phyloP scores from a whole-genome alignment of 1,140 invertebrate species.

The Brachionus calyciflorus region DNA sequence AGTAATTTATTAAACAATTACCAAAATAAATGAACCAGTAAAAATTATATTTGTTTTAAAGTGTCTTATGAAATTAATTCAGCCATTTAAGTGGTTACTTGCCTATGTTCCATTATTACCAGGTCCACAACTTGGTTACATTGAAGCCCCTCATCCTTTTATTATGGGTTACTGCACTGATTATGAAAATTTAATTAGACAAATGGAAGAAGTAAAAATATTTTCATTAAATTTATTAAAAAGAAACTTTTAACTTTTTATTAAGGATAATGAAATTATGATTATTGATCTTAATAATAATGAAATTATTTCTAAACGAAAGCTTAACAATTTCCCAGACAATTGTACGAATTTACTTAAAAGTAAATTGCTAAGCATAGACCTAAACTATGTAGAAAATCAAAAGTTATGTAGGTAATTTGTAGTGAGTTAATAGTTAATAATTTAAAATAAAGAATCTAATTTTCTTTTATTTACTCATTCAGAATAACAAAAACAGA shows the following conservation, averaged over 20 bases:
- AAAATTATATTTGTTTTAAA: background rate
- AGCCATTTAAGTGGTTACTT: slow-evolving; percentile 42
- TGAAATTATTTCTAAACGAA: background rate
- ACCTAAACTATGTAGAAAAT: background rate
- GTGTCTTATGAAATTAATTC: slow-evolving; percentile 41
- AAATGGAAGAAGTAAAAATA: background rate
- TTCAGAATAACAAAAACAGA: background rate
- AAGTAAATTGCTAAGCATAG: background rate
- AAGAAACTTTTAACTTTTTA: background rate
- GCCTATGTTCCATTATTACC: slow-evolving; percentile 39
- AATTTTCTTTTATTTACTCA: background rate
- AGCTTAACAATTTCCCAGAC: background rate
- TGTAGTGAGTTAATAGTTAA: background rate
- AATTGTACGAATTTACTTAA: background rate
- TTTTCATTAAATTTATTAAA: background rate
- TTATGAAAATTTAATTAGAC: background rate
- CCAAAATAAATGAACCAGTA: background rate
- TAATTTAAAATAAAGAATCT: background rate
- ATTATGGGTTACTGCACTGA: slow-evolving; percentile 29
- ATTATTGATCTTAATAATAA: slow-evolving; percentile 34
- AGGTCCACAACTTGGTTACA: background rate
- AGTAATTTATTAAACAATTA: background rate
- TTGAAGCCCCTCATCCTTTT: slow-evolving; percentile 42
- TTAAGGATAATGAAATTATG: slow-evolving; percentile 12
- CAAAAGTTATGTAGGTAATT: background rate